Base-by-base conservation (phyloP, 1,140 invertebrate genomes). In the Bombus ignitus region DNA sequence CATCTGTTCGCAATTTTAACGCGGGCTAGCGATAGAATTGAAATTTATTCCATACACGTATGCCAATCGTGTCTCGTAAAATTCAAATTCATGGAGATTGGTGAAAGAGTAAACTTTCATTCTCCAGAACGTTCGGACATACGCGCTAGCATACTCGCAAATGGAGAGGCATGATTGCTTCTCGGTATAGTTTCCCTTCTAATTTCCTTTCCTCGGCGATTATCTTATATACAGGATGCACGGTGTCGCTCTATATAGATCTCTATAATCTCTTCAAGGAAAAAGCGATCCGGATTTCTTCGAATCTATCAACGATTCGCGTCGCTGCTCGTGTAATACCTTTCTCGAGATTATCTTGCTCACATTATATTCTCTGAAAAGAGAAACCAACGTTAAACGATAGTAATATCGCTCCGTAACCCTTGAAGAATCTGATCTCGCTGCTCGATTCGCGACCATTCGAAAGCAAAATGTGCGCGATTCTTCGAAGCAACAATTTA, bases 161-260 rank as follows among this genome's bases (percentile, higher is more conserved):
- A 47, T 32, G 42, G 32, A 47, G 72, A 74, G n/a, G 28, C 71
- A 4, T 74, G 44, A 53, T 53, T 25, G 72, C n/a, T 74, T 74
- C 72, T 74, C 42, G 72, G 72, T 74, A 35, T 53, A 74, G 44
- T 74, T 47, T 74, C 72, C 44, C 72, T 74, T 74, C 72, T 44
- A 73, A 73, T 73, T 73, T 73, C 71, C 71, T 73, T 18, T 15
- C n/a, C 42, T 74, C n/a, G 42, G 4, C 44, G 42, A 74, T 74
- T 74, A 74, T 35, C n/a, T 44, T 53, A 22, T 18, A 9, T 37
- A 72, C 39, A 72, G 39, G 28, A 44, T 28, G 12, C n/a, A n/a
- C 39, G 13, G 42, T n/a, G 28, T 44, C 25, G 42, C 28, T 72
- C 39, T n/a, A 72, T 32, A 72, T 72, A 44, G 1, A 42, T 32